Evolutionary conservation across 2,797 vertebrate species (phyloP).

Genomic region (Geotrypetes seraphini): DNA sequence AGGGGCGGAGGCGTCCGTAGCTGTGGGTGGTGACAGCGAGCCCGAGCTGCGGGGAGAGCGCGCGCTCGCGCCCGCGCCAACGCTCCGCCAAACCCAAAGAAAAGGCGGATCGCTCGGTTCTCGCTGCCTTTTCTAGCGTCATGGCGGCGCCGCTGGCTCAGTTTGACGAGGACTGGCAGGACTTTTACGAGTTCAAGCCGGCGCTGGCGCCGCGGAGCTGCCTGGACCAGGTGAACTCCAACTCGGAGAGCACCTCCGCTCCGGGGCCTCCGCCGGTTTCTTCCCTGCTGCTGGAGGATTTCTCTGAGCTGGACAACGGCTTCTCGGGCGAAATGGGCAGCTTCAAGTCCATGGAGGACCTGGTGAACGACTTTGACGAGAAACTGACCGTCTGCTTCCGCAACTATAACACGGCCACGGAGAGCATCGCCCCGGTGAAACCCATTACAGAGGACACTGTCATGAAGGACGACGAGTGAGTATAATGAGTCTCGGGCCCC

Average conservation of each 20-base stretch:
- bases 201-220: conserved; percentile 34
- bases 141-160: conserved; percentile 77
- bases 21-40: background rate
- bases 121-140: too few relatives aligned
- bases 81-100: background rate
- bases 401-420: conserved; percentile 65
- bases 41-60: background rate
- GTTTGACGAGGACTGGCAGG: conserved; percentile 91
- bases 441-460: conserved; percentile 79
- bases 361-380: conserved; percentile 61
- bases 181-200: conserved; percentile 88
- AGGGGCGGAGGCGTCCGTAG: background rate
- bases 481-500: too few relatives aligned
- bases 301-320: conserved; percentile 35
- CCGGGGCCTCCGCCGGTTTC: background rate
- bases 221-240: conserved; percentile 18
- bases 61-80: background rate
- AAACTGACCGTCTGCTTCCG: conserved; percentile 86
- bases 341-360: conserved; percentile 49
- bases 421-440: conserved; percentile 65
- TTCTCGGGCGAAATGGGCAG: conserved; percentile 35
- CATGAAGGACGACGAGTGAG: conserved; percentile 88
- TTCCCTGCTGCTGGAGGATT: conserved; percentile 45
- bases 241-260: background rate
- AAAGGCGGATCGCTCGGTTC: too few relatives aligned